phyloP scores from a whole-genome alignment of 1,140 invertebrate genomes.

The Trachymyrmex cornetzi region DNA sequence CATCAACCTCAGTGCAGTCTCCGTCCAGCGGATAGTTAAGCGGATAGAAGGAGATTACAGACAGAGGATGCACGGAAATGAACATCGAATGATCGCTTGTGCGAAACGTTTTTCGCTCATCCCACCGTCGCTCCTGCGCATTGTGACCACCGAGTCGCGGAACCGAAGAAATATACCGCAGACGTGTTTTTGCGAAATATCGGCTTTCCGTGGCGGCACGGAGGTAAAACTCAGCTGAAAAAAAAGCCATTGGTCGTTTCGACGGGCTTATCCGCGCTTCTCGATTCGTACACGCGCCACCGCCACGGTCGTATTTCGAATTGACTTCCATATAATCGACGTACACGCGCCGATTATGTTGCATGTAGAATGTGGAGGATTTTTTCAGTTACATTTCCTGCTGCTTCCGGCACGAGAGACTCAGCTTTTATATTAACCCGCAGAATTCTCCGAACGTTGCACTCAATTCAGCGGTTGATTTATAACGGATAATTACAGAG shows the following conservation, averaged over 20 bases:
- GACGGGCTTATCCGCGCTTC: conserved; percentile 61
- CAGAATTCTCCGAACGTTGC: not conserved
- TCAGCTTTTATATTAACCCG: conserved; percentile 6
- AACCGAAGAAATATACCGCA: conserved; percentile 66
- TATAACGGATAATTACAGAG: conserved; percentile 26
- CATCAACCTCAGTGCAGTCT: not conserved
- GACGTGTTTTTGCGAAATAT: conserved; percentile 77
- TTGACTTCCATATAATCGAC: conserved; percentile 53
- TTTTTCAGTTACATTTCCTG: conserved; percentile 17
- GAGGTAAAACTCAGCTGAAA: conserved; percentile 31
- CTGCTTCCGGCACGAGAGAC: not conserved
- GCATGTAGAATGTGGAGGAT: not conserved
- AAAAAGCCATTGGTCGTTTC: conserved; percentile 68
- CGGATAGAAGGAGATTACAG: conserved; percentile 60
- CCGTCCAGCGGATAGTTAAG: not conserved
- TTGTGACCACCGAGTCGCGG: conserved; percentile 32
- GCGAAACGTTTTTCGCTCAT: conserved; percentile 64
- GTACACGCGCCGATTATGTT: conserved; percentile 43
- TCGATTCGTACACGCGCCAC: not conserved
- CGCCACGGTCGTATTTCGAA: conserved; percentile 19
- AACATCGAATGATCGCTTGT: conserved; percentile 52
- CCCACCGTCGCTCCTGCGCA: conserved; percentile 51
- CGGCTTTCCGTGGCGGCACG: conserved; percentile 75
- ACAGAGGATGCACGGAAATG: conserved; percentile 27
- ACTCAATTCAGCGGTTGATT: conserved; percentile 15